phyloP scores from a whole-genome alignment of 2,113 vertebrate species.

The Upupa epops region DNA sequence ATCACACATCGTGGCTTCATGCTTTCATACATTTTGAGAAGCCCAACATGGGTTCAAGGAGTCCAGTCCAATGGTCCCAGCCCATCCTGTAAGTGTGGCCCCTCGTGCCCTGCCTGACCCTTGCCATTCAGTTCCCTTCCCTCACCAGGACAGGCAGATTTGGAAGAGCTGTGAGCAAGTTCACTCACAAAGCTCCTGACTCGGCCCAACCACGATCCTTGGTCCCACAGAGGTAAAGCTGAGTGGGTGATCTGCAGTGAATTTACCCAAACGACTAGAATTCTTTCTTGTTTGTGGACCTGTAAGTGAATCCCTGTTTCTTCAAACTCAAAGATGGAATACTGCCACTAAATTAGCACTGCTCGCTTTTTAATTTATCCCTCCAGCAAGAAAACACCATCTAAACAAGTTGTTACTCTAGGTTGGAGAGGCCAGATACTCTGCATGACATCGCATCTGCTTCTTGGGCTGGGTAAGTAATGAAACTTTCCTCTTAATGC shows the following conservation, averaged over 20 bases:
- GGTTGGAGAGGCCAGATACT: neutral
- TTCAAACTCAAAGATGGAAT: neutral
- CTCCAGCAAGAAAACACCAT: neutral
- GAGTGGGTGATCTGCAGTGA: neutral
- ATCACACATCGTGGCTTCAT: neutral
- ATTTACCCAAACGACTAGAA: neutral
- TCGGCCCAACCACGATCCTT: neutral
- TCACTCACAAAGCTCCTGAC: neutral
- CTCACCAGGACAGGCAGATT: too few species aligned
- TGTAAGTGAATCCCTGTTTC: neutral
- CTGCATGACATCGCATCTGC: rapidly evolving
- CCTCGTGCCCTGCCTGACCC: too few species aligned
- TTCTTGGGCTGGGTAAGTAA: neutral
- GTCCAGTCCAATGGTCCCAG: too few species aligned
- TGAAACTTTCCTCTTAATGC: neutral
- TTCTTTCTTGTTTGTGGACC: neutral
- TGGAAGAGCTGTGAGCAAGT: neutral
- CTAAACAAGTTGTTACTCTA: neutral
- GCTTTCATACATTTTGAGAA: neutral
- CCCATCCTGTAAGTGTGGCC: neutral
- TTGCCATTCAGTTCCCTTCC: neutral
- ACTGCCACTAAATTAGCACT: neutral
- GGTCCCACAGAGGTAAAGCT: neutral
- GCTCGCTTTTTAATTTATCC: neutral
- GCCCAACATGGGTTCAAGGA: neutral